Base-by-base conservation (phyloP, 1,140 invertebrate species). In the Teleopsis dalmanni region DNA sequence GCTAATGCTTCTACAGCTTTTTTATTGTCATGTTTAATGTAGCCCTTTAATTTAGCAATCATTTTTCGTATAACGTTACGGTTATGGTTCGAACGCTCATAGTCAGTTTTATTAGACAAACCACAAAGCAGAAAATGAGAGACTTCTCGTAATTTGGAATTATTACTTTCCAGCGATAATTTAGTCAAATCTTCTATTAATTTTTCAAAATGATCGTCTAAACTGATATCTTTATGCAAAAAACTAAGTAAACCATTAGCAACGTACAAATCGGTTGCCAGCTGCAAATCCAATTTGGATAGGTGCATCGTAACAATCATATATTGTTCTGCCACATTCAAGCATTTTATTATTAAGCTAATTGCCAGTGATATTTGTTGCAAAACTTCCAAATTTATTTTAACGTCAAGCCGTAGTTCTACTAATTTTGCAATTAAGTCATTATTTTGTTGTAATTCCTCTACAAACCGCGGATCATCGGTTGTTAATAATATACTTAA, bases 191-290 rank as follows among this genome's bases (percentile, higher is more conserved):
- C 67, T 18, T 54, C 49, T 7, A 70, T 27, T 37, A 71, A 47
- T 22, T 56, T 53, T 36, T 70, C 65, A 18, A 71, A 66, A 31
- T 70, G 63, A 48, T 63, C 61, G 27, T 70, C 65, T 18, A 70
- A 37, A 11, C 50, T 47, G 10, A 71, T 62, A 26, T 62, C 57
- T 33, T 66, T 54, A 38, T 70, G 59, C 18, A 71, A 31, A 38
- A 54, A 65, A 7, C 59, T 57, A 10, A 71, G 33, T 4, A 71
- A 40, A 0, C 68, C 68, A 38, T 63, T 63, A 9, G 63, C 58
- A 27, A 70, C 41, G 47, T 57, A 71, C 31, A 71, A 48, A 53
- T 71, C 58, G 2, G 61, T 29, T 0, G 52, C 53, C 8, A 48
- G 19, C 35, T 65, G 50, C 7, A 71, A 40, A 35, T 70, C 54